Evolutionary conservation across 2,797 vertebrate genomes (phyloP), one percentile per base, ranked within the genome.

Genomic region (Distichodus sexfasciatus): DNA sequence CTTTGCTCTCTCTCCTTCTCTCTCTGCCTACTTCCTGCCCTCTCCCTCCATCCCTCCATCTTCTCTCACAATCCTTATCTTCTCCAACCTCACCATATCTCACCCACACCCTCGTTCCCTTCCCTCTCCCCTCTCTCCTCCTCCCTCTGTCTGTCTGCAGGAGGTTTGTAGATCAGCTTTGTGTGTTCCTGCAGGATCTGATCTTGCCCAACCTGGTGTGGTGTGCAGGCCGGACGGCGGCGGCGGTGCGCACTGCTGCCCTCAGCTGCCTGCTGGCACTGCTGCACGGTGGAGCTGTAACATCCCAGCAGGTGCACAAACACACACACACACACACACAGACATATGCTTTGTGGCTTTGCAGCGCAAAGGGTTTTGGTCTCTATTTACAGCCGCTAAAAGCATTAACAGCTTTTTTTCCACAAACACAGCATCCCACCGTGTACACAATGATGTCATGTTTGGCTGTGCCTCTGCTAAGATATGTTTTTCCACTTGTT

Each of bases 151-250:
- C n/a, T n/a, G n/a, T 26, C 58, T 79, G 7, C 85, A 99, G 97
- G 81, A 80, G 76, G 76, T 94, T 99, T 78, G 72, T 78, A 36
- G 69, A 81, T 6, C 86, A 94, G 84, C 84, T 94, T 0, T 90
- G 94, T 83, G 82, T 69, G 28, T 84, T 99, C 81, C 81, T 95
- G 57, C 81, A 84, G 75, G 91, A 96, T 62, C 71, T 94, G 53
- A 74, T 99, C 79, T 89, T 92, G 74, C 94, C 96, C 58, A 98
- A 92, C 88, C 90, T 98, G 82, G 93, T 94, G 86, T 99, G 96
- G 97, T 89, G 79, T 0, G 94, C 93, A 0, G 96, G 97, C 24
- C 93, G 90, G 67, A 93, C 89, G 0, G 93, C 95, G 0, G 93
- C 90, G 0, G 95, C 96, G 48, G 89, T 96, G 74, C 94, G 97